Percentiles rank a stretch among this genome's conserved stretches.
These are phyloP conservation scores for Flabesymbios commensalis DNA, from an alignment of 2,888 invertebrate genomes.

Conservation along the genomic window DNA sequence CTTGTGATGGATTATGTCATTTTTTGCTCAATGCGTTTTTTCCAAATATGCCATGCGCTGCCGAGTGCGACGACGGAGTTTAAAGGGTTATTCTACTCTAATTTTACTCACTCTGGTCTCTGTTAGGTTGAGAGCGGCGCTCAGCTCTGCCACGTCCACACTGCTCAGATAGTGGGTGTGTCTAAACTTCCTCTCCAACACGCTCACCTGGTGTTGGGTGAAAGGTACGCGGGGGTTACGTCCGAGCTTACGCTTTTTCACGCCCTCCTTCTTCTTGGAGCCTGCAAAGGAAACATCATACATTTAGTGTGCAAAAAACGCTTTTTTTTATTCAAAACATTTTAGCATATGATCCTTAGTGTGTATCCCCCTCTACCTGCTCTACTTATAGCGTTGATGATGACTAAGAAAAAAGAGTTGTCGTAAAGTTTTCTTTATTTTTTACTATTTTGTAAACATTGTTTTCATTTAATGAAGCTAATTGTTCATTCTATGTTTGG, in stretches of 20 bases:
- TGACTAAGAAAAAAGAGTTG: too few species aligned
- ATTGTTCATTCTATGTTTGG: too few species aligned
- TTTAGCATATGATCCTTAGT: neutral
- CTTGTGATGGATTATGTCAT: too few species aligned
- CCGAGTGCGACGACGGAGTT: too few species aligned
- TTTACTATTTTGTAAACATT: too few species aligned
- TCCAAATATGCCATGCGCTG: too few species aligned
- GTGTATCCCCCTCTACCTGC: too few species aligned
- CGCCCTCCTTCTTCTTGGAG: constrained; percentile 45
- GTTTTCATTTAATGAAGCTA: too few species aligned
- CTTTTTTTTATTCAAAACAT: neutral
- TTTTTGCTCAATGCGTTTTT: too few species aligned
- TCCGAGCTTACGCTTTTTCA: constrained; percentile 55
- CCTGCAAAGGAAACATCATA: constrained; percentile 8
- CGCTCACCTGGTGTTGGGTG: constrained; percentile 48
- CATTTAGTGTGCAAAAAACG: neutral
- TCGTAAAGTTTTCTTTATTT: too few species aligned
- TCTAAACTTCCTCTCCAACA: constrained; percentile 57
- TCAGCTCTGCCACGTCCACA: constrained; percentile 59
- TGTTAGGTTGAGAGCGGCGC: constrained; percentile 54
- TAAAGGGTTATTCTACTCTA: too few species aligned
- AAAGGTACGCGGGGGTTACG: constrained; percentile 60
- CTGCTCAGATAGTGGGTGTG: constrained; percentile 60
- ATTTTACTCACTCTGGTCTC: constrained; percentile 58
- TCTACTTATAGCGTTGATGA: too few species aligned